Evolutionary conservation across 2,113 vertebrate species (phyloP).

Genomic region (Vimba vimba): DNA sequence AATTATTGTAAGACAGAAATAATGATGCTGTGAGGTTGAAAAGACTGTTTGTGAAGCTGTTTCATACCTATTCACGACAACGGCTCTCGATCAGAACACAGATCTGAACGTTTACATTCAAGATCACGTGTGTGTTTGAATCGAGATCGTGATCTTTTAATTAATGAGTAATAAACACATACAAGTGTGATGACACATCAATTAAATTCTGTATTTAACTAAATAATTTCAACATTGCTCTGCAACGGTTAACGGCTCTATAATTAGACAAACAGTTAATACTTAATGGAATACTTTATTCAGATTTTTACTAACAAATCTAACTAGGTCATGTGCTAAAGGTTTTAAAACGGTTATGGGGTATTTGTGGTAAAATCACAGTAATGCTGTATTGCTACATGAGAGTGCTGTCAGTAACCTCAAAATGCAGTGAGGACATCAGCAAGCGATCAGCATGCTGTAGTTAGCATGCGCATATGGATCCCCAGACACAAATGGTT

Average conservation of each 20-base stretch:
- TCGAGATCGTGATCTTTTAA: too few species aligned
- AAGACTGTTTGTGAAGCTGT: too few species aligned
- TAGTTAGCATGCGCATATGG: conserved; percentile 15
- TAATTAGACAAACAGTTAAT: background rate
- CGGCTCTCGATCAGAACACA: too few species aligned
- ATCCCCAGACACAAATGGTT: conserved; percentile 23
- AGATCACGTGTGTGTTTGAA: too few species aligned
- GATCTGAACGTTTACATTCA: too few species aligned
- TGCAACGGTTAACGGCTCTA: too few species aligned
- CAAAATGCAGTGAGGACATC: background rate
- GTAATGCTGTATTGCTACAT: background rate
- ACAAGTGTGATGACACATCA: background rate
- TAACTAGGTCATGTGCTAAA: background rate
- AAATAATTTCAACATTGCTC: too few species aligned
- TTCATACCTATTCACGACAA: too few species aligned
- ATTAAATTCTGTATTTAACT: background rate
- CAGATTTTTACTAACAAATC: background rate
- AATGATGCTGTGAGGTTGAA: too few species aligned
- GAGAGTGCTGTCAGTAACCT: conserved; percentile 35
- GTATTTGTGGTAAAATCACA: background rate
- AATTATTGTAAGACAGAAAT: too few species aligned
- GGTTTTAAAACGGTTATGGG: background rate
- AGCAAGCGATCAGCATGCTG: background rate
- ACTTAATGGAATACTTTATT: background rate
- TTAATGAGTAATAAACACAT: too few species aligned